These are phyloP conservation scores for Potamilus streckersoni DNA, from an alignment of 1,140 invertebrate species.

Conservation along the genomic window DNA sequence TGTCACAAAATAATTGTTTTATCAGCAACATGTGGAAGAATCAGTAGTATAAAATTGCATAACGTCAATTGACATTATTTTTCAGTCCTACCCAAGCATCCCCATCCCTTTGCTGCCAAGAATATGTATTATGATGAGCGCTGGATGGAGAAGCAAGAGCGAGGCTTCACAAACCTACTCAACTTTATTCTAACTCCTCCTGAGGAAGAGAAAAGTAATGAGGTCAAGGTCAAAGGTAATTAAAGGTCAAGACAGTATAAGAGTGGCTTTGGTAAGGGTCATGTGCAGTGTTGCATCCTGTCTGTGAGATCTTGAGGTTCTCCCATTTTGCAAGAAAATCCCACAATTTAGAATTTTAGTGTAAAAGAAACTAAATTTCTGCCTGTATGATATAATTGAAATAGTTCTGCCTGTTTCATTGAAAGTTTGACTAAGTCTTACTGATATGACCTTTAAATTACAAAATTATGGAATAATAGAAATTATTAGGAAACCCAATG, in stretches of 20 bases:
- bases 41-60: not conserved
- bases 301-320: too few species aligned
- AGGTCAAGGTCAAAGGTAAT: constrained; percentile 54
- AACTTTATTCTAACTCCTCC: constrained; percentile 88
- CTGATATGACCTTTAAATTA: too few species aligned
- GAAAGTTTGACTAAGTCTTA: too few species aligned
- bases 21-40: too few species aligned
- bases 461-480: too few species aligned
- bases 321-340: not conserved
- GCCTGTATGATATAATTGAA: not conserved
- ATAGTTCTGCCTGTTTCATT: not conserved
- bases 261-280: not conserved
- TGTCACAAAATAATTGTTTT: too few species aligned
- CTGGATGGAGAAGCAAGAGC: constrained; percentile 84
- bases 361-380: not conserved
- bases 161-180: constrained; percentile 87
- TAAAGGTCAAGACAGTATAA: not conserved
- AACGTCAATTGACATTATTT: constrained; percentile 4
- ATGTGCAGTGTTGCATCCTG: not conserved
- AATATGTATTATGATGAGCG: constrained; percentile 80
- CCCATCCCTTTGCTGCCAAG: constrained; percentile 67
- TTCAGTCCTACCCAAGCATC: constrained; percentile 62
- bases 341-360: not conserved
- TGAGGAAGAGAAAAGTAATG: constrained; percentile 68
- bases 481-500: too few species aligned